These are phyloP conservation scores for Sinocyclocheilus anophthalmus DNA, from an alignment of 2,113 vertebrate genomes.

Conservation along the genomic window DNA sequence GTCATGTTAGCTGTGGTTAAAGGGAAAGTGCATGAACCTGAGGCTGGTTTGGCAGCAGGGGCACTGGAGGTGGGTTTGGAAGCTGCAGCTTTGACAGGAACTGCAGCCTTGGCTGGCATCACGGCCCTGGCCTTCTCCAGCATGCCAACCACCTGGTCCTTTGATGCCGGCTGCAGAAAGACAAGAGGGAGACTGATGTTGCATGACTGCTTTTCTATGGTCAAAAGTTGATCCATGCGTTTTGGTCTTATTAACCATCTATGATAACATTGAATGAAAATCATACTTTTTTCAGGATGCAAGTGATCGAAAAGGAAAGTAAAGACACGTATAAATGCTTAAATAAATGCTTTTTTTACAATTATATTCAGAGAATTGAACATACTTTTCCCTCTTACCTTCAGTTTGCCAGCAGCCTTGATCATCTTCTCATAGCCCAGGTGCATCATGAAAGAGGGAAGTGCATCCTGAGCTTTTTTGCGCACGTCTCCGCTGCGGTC, in stretches of 20 bases:
- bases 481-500: conserved; percentile 92
- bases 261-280: background rate
- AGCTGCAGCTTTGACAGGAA: conserved; percentile 75
- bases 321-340: no score
- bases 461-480: conserved; percentile 92
- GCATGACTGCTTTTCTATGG: background rate
- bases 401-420: conserved; percentile 89
- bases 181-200: conserved; percentile 4
- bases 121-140: conserved; percentile 90
- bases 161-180: conserved; percentile 78
- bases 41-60: conserved; percentile 71
- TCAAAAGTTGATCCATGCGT: background rate
- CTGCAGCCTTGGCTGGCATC: conserved; percentile 90
- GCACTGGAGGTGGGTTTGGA: conserved; percentile 68
- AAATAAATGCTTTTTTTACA: no score
- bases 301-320: no score
- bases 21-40: conserved; percentile 73
- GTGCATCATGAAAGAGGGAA: conserved; percentile 98
- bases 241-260: background rate
- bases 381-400: conserved; percentile 72
- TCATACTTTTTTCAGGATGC: no score
- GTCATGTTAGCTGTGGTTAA: background rate
- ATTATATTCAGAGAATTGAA: no score
- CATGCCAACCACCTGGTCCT: conserved; percentile 90
- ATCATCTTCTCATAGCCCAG: conserved; percentile 93